Evolutionary conservation across 2,888 invertebrate species (phyloP).

Genomic region (Lithophane leautieri): DNA sequence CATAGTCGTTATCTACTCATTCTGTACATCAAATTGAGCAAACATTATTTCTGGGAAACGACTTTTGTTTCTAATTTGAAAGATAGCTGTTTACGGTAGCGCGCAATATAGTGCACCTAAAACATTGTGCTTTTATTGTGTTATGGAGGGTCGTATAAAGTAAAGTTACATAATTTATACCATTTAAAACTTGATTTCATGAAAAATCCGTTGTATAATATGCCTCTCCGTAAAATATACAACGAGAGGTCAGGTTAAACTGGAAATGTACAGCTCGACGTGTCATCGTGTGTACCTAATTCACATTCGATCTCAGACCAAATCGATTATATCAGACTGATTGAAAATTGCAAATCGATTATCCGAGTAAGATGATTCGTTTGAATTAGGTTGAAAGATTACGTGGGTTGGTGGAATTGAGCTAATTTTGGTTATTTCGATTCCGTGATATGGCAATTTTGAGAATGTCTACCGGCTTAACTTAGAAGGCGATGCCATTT

Average conservation of each 20-base stretch:
- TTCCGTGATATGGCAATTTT: constrained; percentile 7
- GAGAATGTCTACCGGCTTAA: not conserved
- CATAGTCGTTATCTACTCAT: not conserved
- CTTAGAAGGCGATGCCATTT: too few species aligned
- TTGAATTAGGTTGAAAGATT: constrained; percentile 54
- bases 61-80: not conserved
- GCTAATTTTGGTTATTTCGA: constrained; percentile 48
- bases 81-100: not conserved
- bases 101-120: not conserved
- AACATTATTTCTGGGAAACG: not conserved
- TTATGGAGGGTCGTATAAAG: too few species aligned
- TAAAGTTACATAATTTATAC: too few species aligned
- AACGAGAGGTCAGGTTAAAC: not conserved
- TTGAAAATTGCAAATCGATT: constrained; percentile 67
- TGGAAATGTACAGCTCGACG: not conserved
- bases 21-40: not conserved
- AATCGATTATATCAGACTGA: constrained; percentile 65
- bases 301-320: constrained; percentile 63
- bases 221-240: not conserved
- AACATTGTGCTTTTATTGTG: not conserved
- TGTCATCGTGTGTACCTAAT: constrained; percentile 46
- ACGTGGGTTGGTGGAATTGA: constrained; percentile 26
- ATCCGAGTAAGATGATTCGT: constrained; percentile 57
- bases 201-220: too few species aligned
- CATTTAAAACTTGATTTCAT: too few species aligned